Conservation (phyloP, 2,888 invertebrate species). For the Cataglyphis rosenhaueri region DNA sequence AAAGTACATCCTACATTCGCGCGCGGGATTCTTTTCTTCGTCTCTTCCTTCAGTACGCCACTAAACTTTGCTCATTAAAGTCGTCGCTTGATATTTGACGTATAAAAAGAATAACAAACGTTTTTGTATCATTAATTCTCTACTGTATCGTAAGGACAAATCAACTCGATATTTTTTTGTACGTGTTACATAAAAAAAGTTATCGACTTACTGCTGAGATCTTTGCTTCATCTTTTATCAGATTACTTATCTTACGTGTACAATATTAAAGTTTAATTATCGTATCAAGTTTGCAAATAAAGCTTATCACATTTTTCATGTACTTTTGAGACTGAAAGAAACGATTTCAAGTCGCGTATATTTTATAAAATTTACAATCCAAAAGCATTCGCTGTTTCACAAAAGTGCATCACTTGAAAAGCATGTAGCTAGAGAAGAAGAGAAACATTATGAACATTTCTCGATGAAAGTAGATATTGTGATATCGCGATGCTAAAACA, state of each 20-base stretch:
- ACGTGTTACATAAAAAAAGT: constrained; percentile 9
- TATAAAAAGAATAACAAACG: constrained; percentile 65
- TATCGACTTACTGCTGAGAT: not conserved
- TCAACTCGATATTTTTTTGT: constrained; percentile 5
- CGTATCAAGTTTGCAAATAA: not conserved
- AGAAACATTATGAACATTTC: not conserved
- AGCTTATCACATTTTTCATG: not conserved
- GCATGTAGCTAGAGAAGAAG: not conserved
- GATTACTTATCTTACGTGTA: not conserved
- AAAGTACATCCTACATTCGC: constrained; percentile 62
- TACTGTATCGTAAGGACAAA: not conserved
- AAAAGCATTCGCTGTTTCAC: not conserved
- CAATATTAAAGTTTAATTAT: not conserved
- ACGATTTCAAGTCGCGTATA: not conserved
- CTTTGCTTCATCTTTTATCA: not conserved
- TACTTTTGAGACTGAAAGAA: not conserved
- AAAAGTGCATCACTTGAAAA: not conserved
- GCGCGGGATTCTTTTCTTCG: constrained; percentile 47
- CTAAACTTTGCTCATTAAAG: constrained; percentile 69
- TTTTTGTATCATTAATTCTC: constrained; percentile 18
- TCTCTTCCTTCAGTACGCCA: constrained; percentile 43
- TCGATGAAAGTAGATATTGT: constrained; percentile 39
- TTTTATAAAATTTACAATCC: constrained; percentile 32
- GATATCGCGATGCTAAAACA: constrained; percentile 29
- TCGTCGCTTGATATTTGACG: constrained; percentile 62